Evolutionary conservation across 2,888 invertebrate species (phyloP), one percentile per base, ranked within the genome.

Genomic region (Tribolium freemani): DNA sequence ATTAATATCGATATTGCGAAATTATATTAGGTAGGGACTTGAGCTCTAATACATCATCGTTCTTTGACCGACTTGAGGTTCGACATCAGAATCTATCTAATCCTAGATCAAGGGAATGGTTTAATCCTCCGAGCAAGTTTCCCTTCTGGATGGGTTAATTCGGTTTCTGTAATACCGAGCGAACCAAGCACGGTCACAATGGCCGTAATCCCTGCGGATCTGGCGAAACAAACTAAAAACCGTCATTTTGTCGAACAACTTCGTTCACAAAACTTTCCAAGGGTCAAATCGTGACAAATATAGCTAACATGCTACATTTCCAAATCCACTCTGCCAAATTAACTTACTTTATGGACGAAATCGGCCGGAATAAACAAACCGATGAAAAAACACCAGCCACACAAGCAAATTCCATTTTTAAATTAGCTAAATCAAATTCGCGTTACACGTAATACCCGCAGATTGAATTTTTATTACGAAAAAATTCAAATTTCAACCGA

Each of bases 81-180:
- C 82, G 81, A 82, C 83, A 81, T 82, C 80, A 80, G 77, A 82
- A 83, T 83, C 82, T 81, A 81, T 82, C 82, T 84, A 84, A 84
- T 84, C 84, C 83, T 78, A 81, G 83, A 82, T 83, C 83, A 81
- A 78, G 81, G 79, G 81, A 83, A 84, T 83, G 82, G 81, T 83
- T 82, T 85, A 84, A 85, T 85, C 84, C 84, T 83, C 77, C 76
- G 76, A 82, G 84, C 82, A 84, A 84, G 83, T 84, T 82, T 83
- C 82, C 81, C 82, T 83, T 82, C 83, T 82, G 82, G 83, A 80
- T 79, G 78, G 82, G 83, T 83, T 84, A 84, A 84, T 84, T 83
- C 82, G 78, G 78, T 80, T 80, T 78, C 80, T 80, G 82, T 83
- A 83, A 83, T 83, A 79, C 81, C 78, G 76, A 73, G 77, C 75